Conservation (phyloP, 2,888 invertebrate species). For the Patella pellucida region DNA sequence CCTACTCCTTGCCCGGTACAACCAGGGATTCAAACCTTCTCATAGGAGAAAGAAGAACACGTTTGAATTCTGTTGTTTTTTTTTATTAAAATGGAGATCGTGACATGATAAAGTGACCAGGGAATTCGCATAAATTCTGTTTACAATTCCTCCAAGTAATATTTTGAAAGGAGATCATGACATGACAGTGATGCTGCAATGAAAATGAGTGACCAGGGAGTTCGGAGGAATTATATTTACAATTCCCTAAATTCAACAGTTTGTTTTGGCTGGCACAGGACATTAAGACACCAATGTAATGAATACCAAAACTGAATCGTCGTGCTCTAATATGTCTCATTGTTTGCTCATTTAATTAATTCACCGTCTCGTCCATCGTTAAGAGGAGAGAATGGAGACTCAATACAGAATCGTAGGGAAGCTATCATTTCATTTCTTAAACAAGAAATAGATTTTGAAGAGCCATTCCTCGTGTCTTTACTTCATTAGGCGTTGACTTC, state of each 20-base stretch:
- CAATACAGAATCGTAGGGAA: neutral
- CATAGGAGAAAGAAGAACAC: too few species aligned
- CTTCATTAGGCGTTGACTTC: slow-evolving; percentile 1
- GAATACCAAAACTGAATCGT: neutral
- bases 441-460: slow-evolving; percentile 9
- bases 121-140: too few species aligned
- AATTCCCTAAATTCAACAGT: slow-evolving; percentile 6
- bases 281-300: neutral
- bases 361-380: neutral
- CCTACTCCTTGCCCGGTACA: too few species aligned
- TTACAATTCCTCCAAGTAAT: too few species aligned
- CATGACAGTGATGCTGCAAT: too few species aligned
- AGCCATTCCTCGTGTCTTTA: neutral
- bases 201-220: too few species aligned
- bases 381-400: neutral
- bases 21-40: too few species aligned
- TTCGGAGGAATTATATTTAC: neutral
- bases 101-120: too few species aligned
- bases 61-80: too few species aligned
- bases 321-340: neutral
- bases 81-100: too few species aligned
- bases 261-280: neutral
- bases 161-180: too few species aligned
- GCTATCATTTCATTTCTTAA: slow-evolving; percentile 11
- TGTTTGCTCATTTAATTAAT: slow-evolving; percentile 6